Conservation (phyloP, 2,113 vertebrate genomes). For the Gallinago media region DNA sequence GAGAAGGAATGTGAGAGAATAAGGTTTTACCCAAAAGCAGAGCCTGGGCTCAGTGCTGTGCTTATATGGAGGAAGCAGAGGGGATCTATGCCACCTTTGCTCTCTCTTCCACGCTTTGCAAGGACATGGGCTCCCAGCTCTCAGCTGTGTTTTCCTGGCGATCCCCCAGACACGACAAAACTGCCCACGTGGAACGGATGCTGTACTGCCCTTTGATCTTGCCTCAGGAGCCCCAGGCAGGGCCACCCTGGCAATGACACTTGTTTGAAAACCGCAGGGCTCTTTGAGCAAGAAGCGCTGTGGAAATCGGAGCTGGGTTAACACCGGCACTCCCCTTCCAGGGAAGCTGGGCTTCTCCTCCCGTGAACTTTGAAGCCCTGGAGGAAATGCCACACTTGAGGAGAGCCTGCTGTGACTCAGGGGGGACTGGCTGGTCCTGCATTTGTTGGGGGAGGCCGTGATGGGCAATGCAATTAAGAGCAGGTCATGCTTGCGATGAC, state of each 20-base stretch:
- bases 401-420: neutral
- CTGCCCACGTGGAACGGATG: neutral
- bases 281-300: neutral
- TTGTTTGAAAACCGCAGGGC: neutral
- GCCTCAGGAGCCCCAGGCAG: accelerated
- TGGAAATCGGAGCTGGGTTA: neutral
- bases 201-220: slow-evolving; percentile 34
- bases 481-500: accelerated
- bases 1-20: neutral
- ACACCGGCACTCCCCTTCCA: accelerated
- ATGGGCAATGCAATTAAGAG: accelerated
- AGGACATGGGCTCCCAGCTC: neutral
- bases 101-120: neutral
- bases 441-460: neutral
- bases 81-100: accelerated
- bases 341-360: neutral
- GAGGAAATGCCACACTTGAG: neutral
- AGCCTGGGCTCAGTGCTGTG: neutral
- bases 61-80: neutral
- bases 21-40: neutral
- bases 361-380: neutral
- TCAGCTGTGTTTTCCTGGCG: accelerated
- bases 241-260: accelerated
- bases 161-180: accelerated
- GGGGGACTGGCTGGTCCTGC: neutral